Base-by-base conservation (phyloP, 2,888 invertebrate species). In the Ametastegia equiseti region DNA sequence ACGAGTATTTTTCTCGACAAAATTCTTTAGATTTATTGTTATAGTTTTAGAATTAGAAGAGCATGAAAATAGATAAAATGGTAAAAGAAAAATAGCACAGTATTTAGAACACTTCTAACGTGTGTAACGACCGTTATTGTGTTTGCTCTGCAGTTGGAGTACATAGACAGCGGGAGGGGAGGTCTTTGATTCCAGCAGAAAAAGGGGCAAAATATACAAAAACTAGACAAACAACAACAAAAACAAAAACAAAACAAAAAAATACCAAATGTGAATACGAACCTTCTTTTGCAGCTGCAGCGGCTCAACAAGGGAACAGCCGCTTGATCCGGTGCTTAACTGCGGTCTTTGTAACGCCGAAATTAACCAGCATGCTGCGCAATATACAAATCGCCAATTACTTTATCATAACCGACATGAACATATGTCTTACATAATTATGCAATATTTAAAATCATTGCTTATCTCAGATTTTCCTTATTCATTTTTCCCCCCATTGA, bases 221-320 rank as follows among this genome's bases (percentile, higher is more conserved):
- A 63, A 81, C 36, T 67, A 54, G 36, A 50, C 81, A 65, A 73
- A 54, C 75, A 30, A 79, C 54, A 47, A 63, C 47, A 39, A 19
- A 50, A 63, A 60, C 71, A 67, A 9, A 80, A 19, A 75, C 13
- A 23, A 42, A 45, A 3, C 11, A 65, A 60, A 69, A 57, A 50
- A 27, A 50, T 23, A 15, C n/a, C 30, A 75, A 33, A 60, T 71
- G 57, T 71, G 80, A 67, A 57, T 50, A 57, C 39, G 42, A 45
- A 42, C 63, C 82, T 89, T 89, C 81, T 89, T 89, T 92, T 91
- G 45, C 91, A 92, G 92, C 89, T 92, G 86, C 92, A 92, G 86
- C 90, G 88, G 82, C 89, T 92, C 84, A 86, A 87, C 84, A 92
- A 90, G 85, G 89, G 88, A 82, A 88, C 90, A 83, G 88, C 91